Base-by-base conservation (phyloP, 1,140 invertebrate species). In the Cotesia glomerata region DNA sequence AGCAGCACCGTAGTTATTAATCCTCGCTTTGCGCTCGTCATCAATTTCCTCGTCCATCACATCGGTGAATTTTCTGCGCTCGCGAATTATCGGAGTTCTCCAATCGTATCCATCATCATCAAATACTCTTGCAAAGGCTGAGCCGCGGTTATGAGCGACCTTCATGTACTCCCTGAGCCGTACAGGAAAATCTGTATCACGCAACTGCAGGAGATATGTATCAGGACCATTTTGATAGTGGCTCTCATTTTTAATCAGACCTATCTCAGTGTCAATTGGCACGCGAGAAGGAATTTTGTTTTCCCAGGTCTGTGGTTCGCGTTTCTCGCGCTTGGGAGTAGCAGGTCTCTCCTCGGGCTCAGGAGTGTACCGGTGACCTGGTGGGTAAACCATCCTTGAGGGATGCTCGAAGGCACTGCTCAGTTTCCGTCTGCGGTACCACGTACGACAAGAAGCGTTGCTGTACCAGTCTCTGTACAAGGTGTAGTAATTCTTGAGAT, bases 11-110 rank as follows among this genome's bases (percentile, higher is more conserved):
- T 95, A 95, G 78, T 91, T 90, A 79, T 92, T 94, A 74, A 95
- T 95, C 11, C 94, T 88, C 5, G 91, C 92, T 77, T 91, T 93
- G 16, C 93, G 89, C 84, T 97, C 95, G 82, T 97, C 95, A 76
- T 97, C 95, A 69, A 97, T 97, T 87, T 98, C 95, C 83, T 98
- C 96, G 82, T 98, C 96, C 95, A 97, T 97, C 1, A 98, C 91
- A 80, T 98, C 96, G 5, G 94, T 96, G 82, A 98, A 97, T 59
- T 95, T 91, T 72, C 96, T 91, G 70, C 96, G 88, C 86, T 98
- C 96, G 32, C 94, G 89, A 76, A 98, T 95, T 4, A 95, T 91
- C 5, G 95, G 95, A 0, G 94, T 91, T 83, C 91, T 90, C 89
- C 93, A 94, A 80, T 96, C 94, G 72, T 90, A 90, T 77, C 89